These are phyloP conservation scores for Myiozetetes cayanensis DNA, from an alignment of 2,113 vertebrate genomes.

Conservation along the genomic window DNA sequence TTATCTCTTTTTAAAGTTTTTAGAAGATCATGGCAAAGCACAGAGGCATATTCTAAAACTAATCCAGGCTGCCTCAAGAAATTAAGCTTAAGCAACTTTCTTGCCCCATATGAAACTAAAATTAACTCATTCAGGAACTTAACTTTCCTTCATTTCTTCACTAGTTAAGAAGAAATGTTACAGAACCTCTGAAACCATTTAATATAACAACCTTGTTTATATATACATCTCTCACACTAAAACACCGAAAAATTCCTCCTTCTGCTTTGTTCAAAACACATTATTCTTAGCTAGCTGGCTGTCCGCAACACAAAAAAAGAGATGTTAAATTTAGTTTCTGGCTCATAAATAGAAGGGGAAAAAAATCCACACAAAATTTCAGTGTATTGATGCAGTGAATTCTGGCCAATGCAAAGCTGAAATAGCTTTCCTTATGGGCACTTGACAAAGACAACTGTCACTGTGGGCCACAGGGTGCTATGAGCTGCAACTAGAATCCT, in stretches of 20 bases:
- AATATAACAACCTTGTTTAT: neutral
- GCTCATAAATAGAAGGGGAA: neutral
- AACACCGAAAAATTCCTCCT: neutral
- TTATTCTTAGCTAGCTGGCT: neutral
- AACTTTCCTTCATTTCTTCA: neutral
- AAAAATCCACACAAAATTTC: neutral
- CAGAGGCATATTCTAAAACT: neutral
- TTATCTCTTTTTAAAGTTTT: neutral
- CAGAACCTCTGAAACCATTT: neutral
- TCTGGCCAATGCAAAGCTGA: neutral
- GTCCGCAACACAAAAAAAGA: neutral
- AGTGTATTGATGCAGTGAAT: neutral
- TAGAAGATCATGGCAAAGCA: neutral
- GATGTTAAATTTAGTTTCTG: neutral
- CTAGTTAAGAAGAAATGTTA: neutral
- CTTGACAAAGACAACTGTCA: neutral
- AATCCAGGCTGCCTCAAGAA: neutral
- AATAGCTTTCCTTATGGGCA: neutral
- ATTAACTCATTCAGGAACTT: neutral
- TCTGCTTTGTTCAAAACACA: neutral
- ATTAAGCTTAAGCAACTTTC: neutral
- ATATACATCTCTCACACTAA: neutral
- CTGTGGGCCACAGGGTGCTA: neutral
- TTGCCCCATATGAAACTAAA: neutral
- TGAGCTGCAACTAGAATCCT: neutral